Conservation (phyloP, 2,797 vertebrate species). For the Manis pentadactyla region DNA sequence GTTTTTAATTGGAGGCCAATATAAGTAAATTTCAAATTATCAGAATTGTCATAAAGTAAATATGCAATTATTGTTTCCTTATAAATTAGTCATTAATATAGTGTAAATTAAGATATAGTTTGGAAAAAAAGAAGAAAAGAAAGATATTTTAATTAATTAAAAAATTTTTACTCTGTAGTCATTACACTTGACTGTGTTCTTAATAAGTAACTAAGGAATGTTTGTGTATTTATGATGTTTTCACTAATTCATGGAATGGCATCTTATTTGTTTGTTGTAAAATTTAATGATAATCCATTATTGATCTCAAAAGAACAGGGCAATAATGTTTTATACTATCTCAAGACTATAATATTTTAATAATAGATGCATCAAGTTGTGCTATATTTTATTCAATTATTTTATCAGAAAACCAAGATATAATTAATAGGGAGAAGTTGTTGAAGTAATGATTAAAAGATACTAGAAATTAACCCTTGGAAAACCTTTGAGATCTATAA, state of each 20-base stretch:
- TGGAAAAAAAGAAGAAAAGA: not conserved
- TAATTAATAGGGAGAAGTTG: not conserved
- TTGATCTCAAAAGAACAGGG: not conserved
- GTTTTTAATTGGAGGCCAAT: not conserved
- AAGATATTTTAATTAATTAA: not conserved
- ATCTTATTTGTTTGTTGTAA: conserved; percentile 29
- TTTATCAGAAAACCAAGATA: not conserved
- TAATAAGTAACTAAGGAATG: not conserved
- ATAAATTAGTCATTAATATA: not conserved
- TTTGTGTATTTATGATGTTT: not conserved
- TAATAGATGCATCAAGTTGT: not conserved
- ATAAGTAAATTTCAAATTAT: not conserved
- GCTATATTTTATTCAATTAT: not conserved
- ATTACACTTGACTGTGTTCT: not conserved
- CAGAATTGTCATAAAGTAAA: not conserved
- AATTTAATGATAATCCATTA: not conserved
- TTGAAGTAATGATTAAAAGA: not conserved
- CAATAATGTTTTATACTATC: not conserved
- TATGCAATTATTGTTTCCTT: not conserved
- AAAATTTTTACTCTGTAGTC: not conserved
- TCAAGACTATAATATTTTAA: not conserved
- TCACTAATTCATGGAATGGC: not conserved
- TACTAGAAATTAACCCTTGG: not conserved
- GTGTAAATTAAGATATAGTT: not conserved
- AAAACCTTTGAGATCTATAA: not conserved